Conservation (phyloP, 2,888 invertebrate species). For the Thecocarcelia acutangulata region DNA sequence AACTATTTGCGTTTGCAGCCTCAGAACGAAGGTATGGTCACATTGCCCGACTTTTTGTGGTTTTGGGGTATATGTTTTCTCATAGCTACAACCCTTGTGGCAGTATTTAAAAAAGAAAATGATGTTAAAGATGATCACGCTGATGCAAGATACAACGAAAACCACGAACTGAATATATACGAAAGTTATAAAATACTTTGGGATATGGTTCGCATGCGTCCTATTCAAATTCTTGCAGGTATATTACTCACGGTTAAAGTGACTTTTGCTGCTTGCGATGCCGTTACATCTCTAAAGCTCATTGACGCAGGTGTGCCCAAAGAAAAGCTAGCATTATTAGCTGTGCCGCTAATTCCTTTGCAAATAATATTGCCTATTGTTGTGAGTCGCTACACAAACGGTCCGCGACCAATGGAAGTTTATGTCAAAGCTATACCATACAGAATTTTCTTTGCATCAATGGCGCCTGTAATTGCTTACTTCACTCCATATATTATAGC, state of each 20-base stretch:
- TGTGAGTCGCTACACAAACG: slow-evolving; percentile 88
- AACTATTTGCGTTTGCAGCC: slow-evolving; percentile 90
- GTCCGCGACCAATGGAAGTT: slow-evolving; percentile 93
- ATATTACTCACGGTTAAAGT: slow-evolving; percentile 96
- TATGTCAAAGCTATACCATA: slow-evolving; percentile 94
- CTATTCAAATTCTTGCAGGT: slow-evolving; percentile 89
- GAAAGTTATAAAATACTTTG: slow-evolving; percentile 92
- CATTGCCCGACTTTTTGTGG: slow-evolving; percentile 91
- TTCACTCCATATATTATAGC: slow-evolving; percentile 88
- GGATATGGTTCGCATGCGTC: slow-evolving; percentile 91
- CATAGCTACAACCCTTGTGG: slow-evolving; percentile 93
- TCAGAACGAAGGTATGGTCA: slow-evolving; percentile 87
- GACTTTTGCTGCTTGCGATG: slow-evolving; percentile 96
- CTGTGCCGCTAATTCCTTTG: slow-evolving; percentile 95
- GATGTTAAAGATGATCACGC: slow-evolving; percentile 80
- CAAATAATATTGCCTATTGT: slow-evolving; percentile 95
- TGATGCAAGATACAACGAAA: slow-evolving; percentile 75
- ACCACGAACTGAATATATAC: slow-evolving; percentile 82
- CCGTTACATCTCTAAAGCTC: slow-evolving; percentile 95
- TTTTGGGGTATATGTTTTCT: slow-evolving; percentile 98
- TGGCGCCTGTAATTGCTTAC: slow-evolving; percentile 92
- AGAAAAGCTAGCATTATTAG: slow-evolving; percentile 95
- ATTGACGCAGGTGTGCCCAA: slow-evolving; percentile 98
- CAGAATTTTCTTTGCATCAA: slow-evolving; percentile 91
- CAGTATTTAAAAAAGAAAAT: slow-evolving; percentile 92